These are phyloP conservation scores for Ptilorrhoa leucosticta DNA, from an alignment of 2,113 vertebrate genomes.

Conservation along the genomic window DNA sequence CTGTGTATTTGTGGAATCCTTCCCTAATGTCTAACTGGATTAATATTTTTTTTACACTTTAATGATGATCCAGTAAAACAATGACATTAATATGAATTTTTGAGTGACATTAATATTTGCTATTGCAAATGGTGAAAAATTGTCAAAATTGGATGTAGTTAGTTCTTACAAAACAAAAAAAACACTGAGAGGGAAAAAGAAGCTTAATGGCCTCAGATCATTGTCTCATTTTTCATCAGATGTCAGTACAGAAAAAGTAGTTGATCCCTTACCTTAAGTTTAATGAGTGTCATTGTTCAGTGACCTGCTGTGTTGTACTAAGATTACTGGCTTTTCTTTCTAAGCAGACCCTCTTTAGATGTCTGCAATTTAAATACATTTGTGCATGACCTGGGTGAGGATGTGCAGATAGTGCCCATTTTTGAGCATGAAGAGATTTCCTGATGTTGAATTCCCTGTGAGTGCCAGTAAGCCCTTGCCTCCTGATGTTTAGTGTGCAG, in stretches of 20 bases:
- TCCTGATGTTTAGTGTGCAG: neutral
- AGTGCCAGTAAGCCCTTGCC: neutral
- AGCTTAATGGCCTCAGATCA: neutral
- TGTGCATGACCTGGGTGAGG: neutral
- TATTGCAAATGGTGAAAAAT: neutral
- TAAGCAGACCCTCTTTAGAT: neutral
- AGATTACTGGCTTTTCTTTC: neutral
- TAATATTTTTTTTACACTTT: neutral
- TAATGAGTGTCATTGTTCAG: neutral
- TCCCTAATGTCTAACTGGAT: neutral
- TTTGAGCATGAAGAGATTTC: neutral
- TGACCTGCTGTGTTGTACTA: neutral
- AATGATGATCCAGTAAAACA: neutral
- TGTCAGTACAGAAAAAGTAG: neutral
- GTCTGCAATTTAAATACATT: neutral
- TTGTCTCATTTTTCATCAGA: neutral
- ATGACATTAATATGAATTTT: neutral
- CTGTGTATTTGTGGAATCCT: neutral
- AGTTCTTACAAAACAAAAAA: neutral
- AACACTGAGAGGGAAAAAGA: neutral
- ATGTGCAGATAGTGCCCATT: neutral
- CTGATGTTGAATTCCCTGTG: neutral
- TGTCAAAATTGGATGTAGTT: neutral
- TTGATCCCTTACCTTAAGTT: neutral
- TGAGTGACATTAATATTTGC: neutral